Conservation (phyloP, 1,140 invertebrate genomes). For the Plutomurus gul region DNA sequence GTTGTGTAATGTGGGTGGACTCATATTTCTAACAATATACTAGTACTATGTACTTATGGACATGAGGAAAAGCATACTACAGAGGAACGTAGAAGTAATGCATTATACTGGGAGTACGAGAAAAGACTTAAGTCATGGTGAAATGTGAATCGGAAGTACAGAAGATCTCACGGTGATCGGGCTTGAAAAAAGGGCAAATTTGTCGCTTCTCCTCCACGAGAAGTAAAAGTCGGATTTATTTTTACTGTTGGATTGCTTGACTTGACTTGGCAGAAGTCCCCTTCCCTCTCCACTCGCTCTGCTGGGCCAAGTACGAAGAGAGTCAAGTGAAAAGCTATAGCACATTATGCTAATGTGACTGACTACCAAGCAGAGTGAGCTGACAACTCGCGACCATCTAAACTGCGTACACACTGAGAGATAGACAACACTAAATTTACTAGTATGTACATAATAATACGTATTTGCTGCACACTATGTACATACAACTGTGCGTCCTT, state of each 20-base stretch:
- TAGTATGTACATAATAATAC: too few relatives aligned
- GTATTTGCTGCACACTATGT: too few relatives aligned
- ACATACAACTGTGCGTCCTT: too few relatives aligned
- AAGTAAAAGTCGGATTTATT: conserved; percentile 11
- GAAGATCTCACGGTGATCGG: conserved; percentile 52
- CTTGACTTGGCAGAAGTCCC: background rate
- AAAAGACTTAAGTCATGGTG: conserved; percentile 6
- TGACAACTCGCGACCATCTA: too few relatives aligned
- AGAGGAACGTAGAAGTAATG: background rate
- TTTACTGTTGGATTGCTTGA: background rate
- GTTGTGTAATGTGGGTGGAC: too few relatives aligned
- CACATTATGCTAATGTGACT: conserved; percentile 22
- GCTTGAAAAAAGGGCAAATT: conserved; percentile 46
- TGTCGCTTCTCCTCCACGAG: conserved; percentile 35
- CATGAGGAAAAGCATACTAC: background rate
- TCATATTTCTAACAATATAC: too few relatives aligned
- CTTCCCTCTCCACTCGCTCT: background rate
- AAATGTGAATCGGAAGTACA: conserved; percentile 52
- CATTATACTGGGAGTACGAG: background rate
- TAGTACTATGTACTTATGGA: background rate
- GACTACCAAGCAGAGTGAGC: too few relatives aligned
- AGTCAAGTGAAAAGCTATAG: conserved; percentile 1
- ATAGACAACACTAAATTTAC: too few relatives aligned
- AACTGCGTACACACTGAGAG: too few relatives aligned
- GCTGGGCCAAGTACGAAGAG: background rate